Conservation (phyloP, 2,797 vertebrate genomes). For the Acanthornis magna region DNA sequence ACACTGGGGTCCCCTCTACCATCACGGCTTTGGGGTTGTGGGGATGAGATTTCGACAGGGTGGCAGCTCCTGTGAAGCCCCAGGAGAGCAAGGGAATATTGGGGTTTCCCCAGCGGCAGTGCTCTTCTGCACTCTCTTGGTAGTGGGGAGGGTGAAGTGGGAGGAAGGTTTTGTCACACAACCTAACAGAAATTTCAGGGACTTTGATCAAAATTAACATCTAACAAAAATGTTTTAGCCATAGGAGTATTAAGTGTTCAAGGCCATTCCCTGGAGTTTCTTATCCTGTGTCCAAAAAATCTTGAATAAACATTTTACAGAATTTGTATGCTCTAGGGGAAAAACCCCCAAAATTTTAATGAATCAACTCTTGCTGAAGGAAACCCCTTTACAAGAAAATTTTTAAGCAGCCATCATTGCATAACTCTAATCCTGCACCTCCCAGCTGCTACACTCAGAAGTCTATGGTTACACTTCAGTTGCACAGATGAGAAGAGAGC, state of each 20-base stretch:
- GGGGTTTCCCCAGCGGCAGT: neutral
- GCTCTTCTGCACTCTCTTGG: neutral
- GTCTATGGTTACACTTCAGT: neutral
- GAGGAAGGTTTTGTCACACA: neutral
- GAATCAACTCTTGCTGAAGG: neutral
- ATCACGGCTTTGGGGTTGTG: rapidly evolving
- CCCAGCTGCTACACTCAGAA: neutral
- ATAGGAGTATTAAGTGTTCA: neutral
- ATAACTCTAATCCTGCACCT: neutral
- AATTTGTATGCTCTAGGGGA: neutral
- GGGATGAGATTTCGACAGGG: neutral
- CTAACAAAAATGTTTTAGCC: neutral
- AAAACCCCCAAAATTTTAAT: rapidly evolving
- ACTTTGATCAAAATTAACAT: neutral
- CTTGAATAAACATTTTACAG: neutral
- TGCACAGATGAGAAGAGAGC: neutral
- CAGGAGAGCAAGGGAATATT: neutral
- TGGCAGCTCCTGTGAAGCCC: neutral
- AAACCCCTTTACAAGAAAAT: neutral
- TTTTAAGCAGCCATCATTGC: neutral
- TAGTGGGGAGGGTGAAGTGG: rapidly evolving
- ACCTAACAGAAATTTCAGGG: neutral
- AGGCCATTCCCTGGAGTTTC: neutral
- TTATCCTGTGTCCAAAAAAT: neutral
- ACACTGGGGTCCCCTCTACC: rapidly evolving